These are phyloP conservation scores for Gymnopithys bicolor DNA, from an alignment of 2,797 vertebrate species.

Conservation along the genomic window DNA sequence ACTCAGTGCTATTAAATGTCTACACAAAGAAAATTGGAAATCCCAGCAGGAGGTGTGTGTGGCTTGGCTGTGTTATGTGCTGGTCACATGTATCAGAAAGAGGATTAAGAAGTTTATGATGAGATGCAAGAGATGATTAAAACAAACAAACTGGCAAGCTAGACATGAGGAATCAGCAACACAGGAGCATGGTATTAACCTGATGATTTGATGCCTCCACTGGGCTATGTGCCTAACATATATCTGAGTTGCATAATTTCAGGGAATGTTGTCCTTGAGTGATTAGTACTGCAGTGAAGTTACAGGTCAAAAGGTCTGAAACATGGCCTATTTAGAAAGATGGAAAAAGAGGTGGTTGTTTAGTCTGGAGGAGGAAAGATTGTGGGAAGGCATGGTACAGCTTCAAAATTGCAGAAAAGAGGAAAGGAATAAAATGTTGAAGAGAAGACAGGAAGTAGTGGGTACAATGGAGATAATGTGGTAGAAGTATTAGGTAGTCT, in stretches of 20 bases:
- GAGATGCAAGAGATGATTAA: background rate
- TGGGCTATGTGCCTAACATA: background rate
- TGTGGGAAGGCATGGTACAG: background rate
- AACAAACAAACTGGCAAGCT: background rate
- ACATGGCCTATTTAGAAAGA: background rate
- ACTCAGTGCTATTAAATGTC: background rate
- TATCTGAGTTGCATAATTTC: slow-evolving; percentile 21
- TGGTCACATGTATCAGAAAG: background rate
- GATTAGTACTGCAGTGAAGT: background rate
- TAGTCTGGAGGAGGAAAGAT: background rate
- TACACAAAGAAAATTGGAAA: background rate
- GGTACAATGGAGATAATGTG: background rate
- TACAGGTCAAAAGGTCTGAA: slow-evolving; percentile 24
- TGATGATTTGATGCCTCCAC: background rate
- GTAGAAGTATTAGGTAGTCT: background rate
- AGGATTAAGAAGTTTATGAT: background rate
- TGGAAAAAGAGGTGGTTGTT: background rate
- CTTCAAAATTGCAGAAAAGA: background rate
- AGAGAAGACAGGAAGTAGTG: background rate
- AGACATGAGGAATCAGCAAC: background rate
- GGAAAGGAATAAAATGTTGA: background rate
- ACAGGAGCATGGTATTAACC: background rate
- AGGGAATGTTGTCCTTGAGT: background rate
- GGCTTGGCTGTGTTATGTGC: background rate
- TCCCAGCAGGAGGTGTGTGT: background rate